These are phyloP conservation scores for Petrocephalus zakoni DNA, from an alignment of 2,113 vertebrate species.

Conservation along the genomic window DNA sequence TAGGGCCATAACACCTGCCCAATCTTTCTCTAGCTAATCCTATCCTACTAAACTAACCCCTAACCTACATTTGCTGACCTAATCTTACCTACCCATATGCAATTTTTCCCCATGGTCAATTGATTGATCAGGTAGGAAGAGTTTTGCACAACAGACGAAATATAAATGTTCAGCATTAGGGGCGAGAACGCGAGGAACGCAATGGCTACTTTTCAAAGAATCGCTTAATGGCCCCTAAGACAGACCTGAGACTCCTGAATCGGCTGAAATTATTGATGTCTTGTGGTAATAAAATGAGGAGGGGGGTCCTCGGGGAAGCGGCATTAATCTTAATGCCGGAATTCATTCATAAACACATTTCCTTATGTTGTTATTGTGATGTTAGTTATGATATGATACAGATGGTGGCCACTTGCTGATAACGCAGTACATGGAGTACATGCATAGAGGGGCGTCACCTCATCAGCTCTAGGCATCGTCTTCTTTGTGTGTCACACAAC, in stretches of 20 bases:
- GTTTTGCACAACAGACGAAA: neutral
- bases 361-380: neutral
- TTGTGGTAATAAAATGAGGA: neutral
- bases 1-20: neutral
- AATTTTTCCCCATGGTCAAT: neutral
- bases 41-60: neutral
- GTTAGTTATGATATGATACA: slow-evolving; percentile 11
- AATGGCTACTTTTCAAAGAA: neutral
- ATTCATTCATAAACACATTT: neutral
- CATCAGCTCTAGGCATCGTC: neutral
- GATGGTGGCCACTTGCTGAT: neutral
- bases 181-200: neutral
- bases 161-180: neutral
- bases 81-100: neutral
- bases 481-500: neutral
- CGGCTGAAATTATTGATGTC: neutral
- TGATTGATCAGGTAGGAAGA: neutral
- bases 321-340: slow-evolving; percentile 2
- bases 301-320: neutral
- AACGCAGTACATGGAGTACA: neutral
- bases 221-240: neutral
- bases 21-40: neutral
- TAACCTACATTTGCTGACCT: neutral
- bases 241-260: neutral
- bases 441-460: neutral